Base-by-base conservation (phyloP, 2,797 vertebrate genomes). In the Oryzias sinensis region DNA sequence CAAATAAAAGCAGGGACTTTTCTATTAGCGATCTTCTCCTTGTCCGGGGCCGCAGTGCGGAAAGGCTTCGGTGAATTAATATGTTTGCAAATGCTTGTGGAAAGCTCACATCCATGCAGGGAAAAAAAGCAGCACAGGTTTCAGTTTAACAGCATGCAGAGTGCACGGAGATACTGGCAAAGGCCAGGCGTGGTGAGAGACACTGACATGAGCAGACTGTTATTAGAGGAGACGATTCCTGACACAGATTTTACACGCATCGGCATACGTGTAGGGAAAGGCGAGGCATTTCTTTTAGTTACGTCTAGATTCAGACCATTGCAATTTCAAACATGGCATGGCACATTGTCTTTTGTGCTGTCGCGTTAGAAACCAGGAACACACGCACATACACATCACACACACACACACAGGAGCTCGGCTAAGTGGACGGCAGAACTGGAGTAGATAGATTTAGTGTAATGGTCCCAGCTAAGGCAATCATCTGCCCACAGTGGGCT, bases 401-500 rank as follows among this genome's bases (percentile, higher is more conserved):
- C 47, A 48, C 53, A 49, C 44, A 29, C 53, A 55, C 53, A 53
- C n/a, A 50, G 37, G 56, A 59, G 76, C 78, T 72, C 70, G 75
- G 83, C 81, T 77, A 62, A 85, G 79, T 81, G 77, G 72, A 88
- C 88, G 85, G 85, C 86, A 86, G 70, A 75, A 67, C 69, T 58
- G 54, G 54, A 80, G 77, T 72, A 79, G 82, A 87, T 88, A 83
- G 87, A 90, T 88, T 88, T 89, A 88, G 86, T 86, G 87, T 83
- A 87, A 89, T 88, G 79, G 83, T 86, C 80, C 81, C 64, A 17
- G 86, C 85, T 86, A 86, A 87, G 73, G 80, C 82, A 87, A 84
- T 88, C 87, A 87, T 88, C 84, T 81, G 82, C 82, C 82, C 83
- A 87, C 85, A 81, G 86, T 77, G 75, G 84, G 79, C 76, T 80